Base-by-base conservation (phyloP, 2,888 invertebrate genomes). In the Tanypteryx hageni region DNA sequence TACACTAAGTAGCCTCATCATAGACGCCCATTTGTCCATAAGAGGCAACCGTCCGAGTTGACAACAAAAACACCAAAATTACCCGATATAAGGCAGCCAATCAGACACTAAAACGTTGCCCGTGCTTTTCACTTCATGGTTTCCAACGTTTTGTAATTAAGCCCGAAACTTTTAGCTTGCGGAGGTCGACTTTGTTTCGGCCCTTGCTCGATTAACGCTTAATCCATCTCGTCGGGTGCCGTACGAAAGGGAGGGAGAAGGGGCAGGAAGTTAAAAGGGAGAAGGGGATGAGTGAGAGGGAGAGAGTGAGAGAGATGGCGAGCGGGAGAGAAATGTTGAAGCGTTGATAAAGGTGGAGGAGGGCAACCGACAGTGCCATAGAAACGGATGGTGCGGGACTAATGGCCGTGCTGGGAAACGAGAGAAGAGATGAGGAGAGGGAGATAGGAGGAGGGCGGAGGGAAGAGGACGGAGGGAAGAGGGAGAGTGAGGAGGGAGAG, bases 141-240 rank as follows among this genome's bases (percentile, higher is more conserved):
- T 44, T 44, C 44, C 44, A 44, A 44, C 44, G 44, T 44, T 44
- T 44, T 27, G 76, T 27, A 76, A 76, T 76, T 76, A 76, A 76
- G 76, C 76, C 76, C 4, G 76, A 27, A 76, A 76, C 76, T 76
- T 76, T 76, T 76, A 76, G 76, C 76, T 76, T 13, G 4, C 11
- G 27, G 76, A 76, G 76, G 76, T 76, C 68, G 68, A 68, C 68
- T 68, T 68, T 68, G 68, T 68, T 27, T 76, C 76, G 27, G 27
- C 22, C 44, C 76, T 76, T 18, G 76, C 22, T 76, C 76, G 76
- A 76, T 76, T 76, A 76, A 76, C 76, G 76, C 76, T 76, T 76
- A 76, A 76, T 76, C 76, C 76, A 76, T 27, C 68, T n/a, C 68
- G 68, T 68, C 76, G 27, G 76, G 3, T 22, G 76, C 22, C 44